Evolutionary conservation across 2,888 invertebrate species (phyloP), one percentile per base, ranked within the genome.

Genomic region (Drosophila anceps): DNA sequence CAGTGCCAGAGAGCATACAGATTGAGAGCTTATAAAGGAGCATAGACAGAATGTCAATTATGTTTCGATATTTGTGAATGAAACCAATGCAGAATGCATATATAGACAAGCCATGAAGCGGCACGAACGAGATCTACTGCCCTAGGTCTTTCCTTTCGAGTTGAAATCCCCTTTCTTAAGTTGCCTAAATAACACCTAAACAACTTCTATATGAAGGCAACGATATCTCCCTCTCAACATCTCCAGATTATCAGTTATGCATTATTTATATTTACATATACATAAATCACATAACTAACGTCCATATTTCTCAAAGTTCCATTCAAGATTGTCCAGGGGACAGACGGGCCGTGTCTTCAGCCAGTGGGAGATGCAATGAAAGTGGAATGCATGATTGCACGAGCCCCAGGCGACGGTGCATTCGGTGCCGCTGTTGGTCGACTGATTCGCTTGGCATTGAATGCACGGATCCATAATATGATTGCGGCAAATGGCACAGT

Each of bases 341-440:
- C 64, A 80, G 0, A 76, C 69, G 27, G 50, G 43, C 0, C 79
- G 75, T 0, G 64, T 50, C n/a, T 62, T 55, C n/a, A 72, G 37
- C 75, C 76, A 82, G 9, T 54, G 72, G 8, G 69, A 51, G 20
- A 79, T 79, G 69, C 83, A 82, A 9, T 76, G 80, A 9, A 66
- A 82, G 18, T 73, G 68, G 6, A 73, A 81, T 7, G 55, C 58
- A 33, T 81, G 76, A 58, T 69, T 64, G 53, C 80, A 73, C 1
- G 39, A n/a, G 43, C 81, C 83, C 73, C 68, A 67, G 37, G 77
- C 77, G 13, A 66, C 68, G 29, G 27, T 61, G 68, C 69, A 79
- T 1, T 67, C 55, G 2, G 10, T 37, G 15, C 20, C 33, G n/a
- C 12, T 63, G 35, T 27, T 31, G 10, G 3, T 9, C 41, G 24